phyloP scores from a whole-genome alignment of 2,113 vertebrate genomes.

The Muscicapa adusta region DNA sequence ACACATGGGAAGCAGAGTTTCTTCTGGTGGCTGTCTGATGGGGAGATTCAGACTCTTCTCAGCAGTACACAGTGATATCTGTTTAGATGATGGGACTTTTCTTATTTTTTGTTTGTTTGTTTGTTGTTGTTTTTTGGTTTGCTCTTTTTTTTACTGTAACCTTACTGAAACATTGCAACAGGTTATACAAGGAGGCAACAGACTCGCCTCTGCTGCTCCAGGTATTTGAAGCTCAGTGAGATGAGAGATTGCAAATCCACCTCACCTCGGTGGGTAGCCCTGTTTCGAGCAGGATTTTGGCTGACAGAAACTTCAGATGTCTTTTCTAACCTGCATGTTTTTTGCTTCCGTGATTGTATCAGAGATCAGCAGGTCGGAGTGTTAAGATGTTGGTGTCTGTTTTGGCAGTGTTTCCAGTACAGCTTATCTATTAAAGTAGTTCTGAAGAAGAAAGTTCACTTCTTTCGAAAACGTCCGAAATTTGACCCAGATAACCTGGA shows the following conservation, averaged over 20 bases:
- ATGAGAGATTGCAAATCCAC: background rate
- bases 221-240: background rate
- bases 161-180: background rate
- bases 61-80: background rate
- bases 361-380: background rate
- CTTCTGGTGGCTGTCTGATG: background rate
- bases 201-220: background rate
- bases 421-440: background rate
- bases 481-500: background rate
- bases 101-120: rapidly evolving
- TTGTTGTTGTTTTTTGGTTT: background rate
- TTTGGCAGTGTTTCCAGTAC: background rate
- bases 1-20: rapidly evolving
- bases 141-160: background rate
- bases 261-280: background rate
- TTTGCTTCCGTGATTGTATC: background rate
- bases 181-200: background rate
- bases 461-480: background rate
- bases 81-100: background rate
- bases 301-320: background rate
- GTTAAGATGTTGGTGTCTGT: background rate
- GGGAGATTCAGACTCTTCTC: background rate
- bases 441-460: background rate
- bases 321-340: background rate
- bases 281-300: background rate